Evolutionary conservation across 2,888 invertebrate genomes (phyloP), one percentile per base, ranked within the genome.

Genomic region (Sarcophaga variegata): DNA sequence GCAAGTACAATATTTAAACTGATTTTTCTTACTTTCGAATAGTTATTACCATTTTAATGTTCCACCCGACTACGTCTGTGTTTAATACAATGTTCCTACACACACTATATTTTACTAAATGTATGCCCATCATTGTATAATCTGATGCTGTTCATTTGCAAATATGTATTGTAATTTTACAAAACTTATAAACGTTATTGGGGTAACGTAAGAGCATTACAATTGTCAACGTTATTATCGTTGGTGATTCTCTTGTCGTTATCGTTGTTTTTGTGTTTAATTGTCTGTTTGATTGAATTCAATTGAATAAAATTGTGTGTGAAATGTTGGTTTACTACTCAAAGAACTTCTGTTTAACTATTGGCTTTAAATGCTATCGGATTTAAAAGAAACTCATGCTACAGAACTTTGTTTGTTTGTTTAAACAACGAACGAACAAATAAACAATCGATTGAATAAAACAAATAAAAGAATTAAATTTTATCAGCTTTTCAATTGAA

Each of bases 401-500:
- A 59, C n/a, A 59, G 54, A 45, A 22, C 22, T 69, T 74, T 79
- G n/a, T 27, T 75, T 47, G 64, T 84, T 60, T 62, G 17, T 20
- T 76, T 47, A 59, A 70, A 25, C 54, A 70, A 49, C 37, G 10
- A 62, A 62, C 14, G 10, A 47, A 62, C 17, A 54, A 69, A 69
- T 11, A 59, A 60, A 4, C 54, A 60, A n/a, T 27, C 59, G 37
- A 76, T 10, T 69, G 60, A 63, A 17, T 47, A 71, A 62, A 62
- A 62, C 17, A 77, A 82, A 82, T 47, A 76, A 45, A 70, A 71
- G 59, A 49, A 75, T 54, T 2, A 4, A 76, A 69, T 45, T 71
- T 77, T 76, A 70, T 20, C 63, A 54, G 45, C 59, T 63, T 76
- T 64, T 71, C 54, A 63, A 71, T 71, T 77, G 77, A 71, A 70